A percentile compares a stretch with the other conserved stretches of the same genome.
phyloP scores from a whole-genome alignment of 2,888 invertebrate species.

The Emmelina monodactyla region DNA sequence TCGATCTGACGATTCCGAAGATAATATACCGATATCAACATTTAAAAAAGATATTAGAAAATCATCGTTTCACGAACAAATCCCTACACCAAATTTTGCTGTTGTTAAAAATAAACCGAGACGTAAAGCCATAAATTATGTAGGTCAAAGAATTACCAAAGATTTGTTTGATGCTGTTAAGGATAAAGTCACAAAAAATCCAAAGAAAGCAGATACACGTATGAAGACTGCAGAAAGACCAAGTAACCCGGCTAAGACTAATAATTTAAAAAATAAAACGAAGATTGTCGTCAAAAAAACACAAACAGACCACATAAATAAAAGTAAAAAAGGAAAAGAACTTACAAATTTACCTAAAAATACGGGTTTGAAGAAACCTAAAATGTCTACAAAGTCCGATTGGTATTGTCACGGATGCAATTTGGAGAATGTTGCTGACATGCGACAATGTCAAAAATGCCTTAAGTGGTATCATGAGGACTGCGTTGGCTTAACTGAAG shows the following conservation, averaged over 20 bases:
- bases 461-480: conserved; percentile 10
- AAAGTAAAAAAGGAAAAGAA: background rate
- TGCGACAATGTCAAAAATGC: conserved; percentile 7
- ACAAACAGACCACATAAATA: background rate
- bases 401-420: conserved; percentile 10
- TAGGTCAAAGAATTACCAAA: conserved; percentile 10
- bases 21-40: conserved; percentile 4
- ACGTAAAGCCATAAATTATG: conserved; percentile 11
- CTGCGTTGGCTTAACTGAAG: conserved; percentile 9
- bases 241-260: background rate
- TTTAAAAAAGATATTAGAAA: conserved; percentile 3
- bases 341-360: background rate
- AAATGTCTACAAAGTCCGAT: background rate
- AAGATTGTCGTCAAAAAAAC: background rate
- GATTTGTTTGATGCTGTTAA: conserved; percentile 9
- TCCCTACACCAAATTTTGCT: conserved; percentile 9
- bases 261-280: background rate
- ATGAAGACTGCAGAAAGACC: background rate
- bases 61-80: conserved; percentile 9
- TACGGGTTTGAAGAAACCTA: background rate
- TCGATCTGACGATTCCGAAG: conserved; percentile 5
- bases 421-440: conserved; percentile 4
- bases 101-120: conserved; percentile 8
- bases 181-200: conserved; percentile 4
- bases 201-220: background rate